A percentile compares a stretch with the other conserved stretches of the same genome.
Conservation (phyloP, 2,113 vertebrate species). For the Procapra przewalskii region DNA sequence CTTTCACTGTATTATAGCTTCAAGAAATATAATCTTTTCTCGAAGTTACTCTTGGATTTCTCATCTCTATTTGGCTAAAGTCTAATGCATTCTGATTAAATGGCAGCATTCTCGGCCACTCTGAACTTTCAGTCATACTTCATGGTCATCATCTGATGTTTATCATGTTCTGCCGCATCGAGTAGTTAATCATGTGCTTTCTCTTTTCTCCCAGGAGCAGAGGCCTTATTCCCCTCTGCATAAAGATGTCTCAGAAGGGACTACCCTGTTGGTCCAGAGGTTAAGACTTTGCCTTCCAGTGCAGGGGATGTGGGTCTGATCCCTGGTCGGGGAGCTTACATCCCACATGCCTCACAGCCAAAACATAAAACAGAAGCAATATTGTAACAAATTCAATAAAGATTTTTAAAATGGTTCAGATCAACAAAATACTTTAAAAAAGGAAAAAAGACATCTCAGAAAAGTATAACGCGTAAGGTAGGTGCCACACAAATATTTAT, state of each 20-base stretch:
- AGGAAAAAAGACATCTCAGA: not conserved
- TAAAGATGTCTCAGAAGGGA: not conserved
- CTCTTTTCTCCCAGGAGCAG: not conserved
- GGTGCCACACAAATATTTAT: not conserved
- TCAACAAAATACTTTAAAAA: not conserved
- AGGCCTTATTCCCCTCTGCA: not conserved
- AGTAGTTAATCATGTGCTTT: not conserved
- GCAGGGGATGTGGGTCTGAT: not conserved
- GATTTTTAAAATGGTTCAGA: not conserved
- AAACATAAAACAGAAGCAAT: not conserved
- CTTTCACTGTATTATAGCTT: not conserved
- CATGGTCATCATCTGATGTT: not conserved
- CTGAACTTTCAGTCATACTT: not conserved
- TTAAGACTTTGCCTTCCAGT: not conserved
- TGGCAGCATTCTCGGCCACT: not conserved
- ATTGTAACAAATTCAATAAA: not conserved
- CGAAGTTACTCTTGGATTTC: not conserved
- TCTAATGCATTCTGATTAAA: not conserved
- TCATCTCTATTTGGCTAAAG: not conserved
- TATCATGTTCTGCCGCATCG: not conserved
- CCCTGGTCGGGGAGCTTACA: not conserved
- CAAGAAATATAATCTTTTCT: not conserved
- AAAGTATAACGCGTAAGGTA: not conserved
- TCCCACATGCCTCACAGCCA: not conserved
- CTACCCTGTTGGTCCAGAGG: not conserved